Evolutionary conservation across 1,140 invertebrate genomes (phyloP), one percentile per base, ranked within the genome.

Genomic region (Rhynchophorus ferrugineus): DNA sequence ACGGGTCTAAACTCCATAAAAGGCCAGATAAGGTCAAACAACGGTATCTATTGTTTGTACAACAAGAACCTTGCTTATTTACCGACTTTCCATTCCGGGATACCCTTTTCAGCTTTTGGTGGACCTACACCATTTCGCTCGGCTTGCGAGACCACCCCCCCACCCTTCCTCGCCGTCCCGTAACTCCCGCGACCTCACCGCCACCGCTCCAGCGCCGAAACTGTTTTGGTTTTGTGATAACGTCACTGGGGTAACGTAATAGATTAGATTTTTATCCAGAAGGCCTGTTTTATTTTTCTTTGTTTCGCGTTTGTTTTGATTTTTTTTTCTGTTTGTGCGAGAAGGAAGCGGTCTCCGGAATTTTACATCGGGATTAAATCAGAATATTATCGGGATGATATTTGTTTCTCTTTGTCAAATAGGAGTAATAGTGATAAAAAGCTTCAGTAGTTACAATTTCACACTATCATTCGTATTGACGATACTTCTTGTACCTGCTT

Each of bases 41-140:
- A 54, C 51, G 51, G 51, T 54, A 44, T 54, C 51, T 54, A 54
- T 54, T 54, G 51, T 54, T 54, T 54, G 51, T 54, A 54, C 44
- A 47, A 54, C 51, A 54, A 46, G 44, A 44, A 44, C 51, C 36
- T 39, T 18, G 51, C 51, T 54, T 54, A 54, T 54, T 54, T 54
- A 54, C 51, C 51, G 51, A 47, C 44, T 47, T 47, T 54, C 51
- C 44, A 47, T 54, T 54, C 37, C 51, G 43, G 51, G 43, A 19
- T 46, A 42, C n/a, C 51, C 36, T 29, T 54, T 51, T 54, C 24
- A 29, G 24, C 5, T 5, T 11, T 6, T 6, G 24, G 24, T 6
- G 24, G 24, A 11, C 5, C 5, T 29, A 29, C 5, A 29, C 5
- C 5, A 29, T 5, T 5, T 29, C 24, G 24, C 11, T 29, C 11